Percentiles rank a stretch among this genome's conserved stretches.
phyloP scores from a whole-genome alignment of 2,797 vertebrate genomes.

The Epinephelus awoara region DNA sequence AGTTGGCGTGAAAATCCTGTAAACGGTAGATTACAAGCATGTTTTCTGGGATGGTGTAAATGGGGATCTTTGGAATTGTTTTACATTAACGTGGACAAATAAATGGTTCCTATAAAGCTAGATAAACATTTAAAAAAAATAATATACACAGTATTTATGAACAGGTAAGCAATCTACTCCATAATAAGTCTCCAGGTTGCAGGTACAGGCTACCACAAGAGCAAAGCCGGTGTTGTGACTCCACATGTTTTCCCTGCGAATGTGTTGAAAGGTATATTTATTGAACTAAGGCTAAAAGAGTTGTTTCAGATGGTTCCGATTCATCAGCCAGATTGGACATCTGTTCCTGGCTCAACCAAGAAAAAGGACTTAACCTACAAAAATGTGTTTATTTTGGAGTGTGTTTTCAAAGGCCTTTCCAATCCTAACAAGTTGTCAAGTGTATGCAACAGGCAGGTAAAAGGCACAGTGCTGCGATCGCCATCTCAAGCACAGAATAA shows the following conservation, averaged over 20 bases:
- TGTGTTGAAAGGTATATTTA: conserved; percentile 95
- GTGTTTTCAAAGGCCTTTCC: conserved; percentile 83
- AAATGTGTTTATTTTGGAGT: conserved; percentile 88
- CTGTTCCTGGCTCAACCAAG: conserved; percentile 90
- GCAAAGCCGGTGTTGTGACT: conserved; percentile 28
- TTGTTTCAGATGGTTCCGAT: conserved; percentile 97
- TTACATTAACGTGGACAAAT: conserved; percentile 12
- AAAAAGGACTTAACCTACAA: conserved; percentile 83
- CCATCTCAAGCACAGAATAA: conserved; percentile 24
- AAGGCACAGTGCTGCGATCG: conserved; percentile 33
- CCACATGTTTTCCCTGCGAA: conserved; percentile 72
- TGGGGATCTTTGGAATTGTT: conserved; percentile 23
- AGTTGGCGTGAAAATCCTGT: conserved; percentile 41
- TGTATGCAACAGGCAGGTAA: conserved; percentile 79
- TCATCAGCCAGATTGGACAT: conserved; percentile 91
- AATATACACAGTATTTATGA: conserved; percentile 1
- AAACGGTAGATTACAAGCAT: conserved; percentile 39
- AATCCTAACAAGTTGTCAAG: conserved; percentile 88
- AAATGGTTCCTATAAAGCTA: background rate
- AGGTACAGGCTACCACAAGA: conserved; percentile 56
- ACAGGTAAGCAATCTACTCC: background rate
- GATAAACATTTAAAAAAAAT: background rate
- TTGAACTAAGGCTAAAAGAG: conserved; percentile 89
- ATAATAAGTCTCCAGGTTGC: conserved; percentile 25
- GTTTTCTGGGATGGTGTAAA: conserved; percentile 37